phyloP scores from a whole-genome alignment of 2,113 vertebrate species.

The Macrotus californicus region DNA sequence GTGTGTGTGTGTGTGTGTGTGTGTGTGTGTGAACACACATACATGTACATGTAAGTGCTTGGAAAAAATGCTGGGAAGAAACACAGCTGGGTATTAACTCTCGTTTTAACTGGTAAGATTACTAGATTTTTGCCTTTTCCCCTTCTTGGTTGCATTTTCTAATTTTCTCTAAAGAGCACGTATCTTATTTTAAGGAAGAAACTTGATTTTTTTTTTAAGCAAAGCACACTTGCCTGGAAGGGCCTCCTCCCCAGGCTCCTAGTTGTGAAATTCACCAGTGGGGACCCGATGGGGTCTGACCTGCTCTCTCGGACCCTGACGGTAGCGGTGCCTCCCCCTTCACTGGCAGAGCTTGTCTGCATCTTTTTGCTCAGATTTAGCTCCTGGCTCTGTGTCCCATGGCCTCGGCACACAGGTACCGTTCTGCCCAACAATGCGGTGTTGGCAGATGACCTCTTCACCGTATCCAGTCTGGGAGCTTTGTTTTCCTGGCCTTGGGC shows the following conservation, averaged over 20 bases:
- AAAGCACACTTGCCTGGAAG: not conserved
- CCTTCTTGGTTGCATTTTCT: not conserved
- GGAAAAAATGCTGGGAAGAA: not conserved
- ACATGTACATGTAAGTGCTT: not conserved
- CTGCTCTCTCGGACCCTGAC: not conserved
- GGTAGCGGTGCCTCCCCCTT: not conserved
- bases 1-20: not conserved
- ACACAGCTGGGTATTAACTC: not conserved
- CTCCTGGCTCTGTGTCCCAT: not conserved
- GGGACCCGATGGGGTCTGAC: not conserved
- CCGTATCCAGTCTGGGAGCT: not conserved
- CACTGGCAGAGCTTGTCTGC: not conserved
- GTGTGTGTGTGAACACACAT: not conserved
- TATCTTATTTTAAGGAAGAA: not conserved
- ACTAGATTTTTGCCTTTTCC: not conserved
- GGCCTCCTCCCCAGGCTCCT: not conserved
- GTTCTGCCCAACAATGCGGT: not conserved
- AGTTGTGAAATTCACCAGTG: too few relatives aligned
- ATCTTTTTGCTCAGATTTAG: not conserved
- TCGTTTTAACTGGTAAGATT: not conserved
- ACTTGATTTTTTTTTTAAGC: not conserved
- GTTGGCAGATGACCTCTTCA: not conserved
- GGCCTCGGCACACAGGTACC: not conserved
- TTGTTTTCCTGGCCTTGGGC: not conserved
- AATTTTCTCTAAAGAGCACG: not conserved